These are phyloP conservation scores for Chaenocephalus aceratus DNA, from an alignment of 2,113 vertebrate species.

Conservation along the genomic window DNA sequence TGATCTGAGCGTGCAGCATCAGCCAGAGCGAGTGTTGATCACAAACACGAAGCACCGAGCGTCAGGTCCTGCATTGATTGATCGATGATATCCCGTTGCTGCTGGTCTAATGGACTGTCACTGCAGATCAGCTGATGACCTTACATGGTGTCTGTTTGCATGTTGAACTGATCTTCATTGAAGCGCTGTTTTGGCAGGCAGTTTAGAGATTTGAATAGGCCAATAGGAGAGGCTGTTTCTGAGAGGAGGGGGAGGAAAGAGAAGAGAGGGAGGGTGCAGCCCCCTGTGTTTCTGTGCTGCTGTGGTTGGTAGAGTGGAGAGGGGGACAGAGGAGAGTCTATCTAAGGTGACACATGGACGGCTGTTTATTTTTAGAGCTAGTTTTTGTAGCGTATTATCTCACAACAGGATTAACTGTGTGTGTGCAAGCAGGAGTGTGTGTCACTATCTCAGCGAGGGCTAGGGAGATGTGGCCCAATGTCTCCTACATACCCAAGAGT, in stretches of 20 bases:
- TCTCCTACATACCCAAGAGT: slow-evolving; percentile 76
- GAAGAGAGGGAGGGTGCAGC: slow-evolving; percentile 4
- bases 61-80: slow-evolving; percentile 20
- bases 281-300: slow-evolving; percentile 50
- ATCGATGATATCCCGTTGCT: slow-evolving; percentile 46
- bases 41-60: slow-evolving; percentile 14
- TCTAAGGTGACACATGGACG: slow-evolving; percentile 83
- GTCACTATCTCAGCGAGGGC: slow-evolving; percentile 63
- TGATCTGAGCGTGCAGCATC: slow-evolving; percentile 36
- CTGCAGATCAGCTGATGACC: slow-evolving; percentile 49
- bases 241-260: slow-evolving; percentile 6
- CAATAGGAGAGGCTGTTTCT: slow-evolving; percentile 41
- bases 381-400: slow-evolving; percentile 69
- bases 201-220: slow-evolving; percentile 45
- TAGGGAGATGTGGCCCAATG: slow-evolving; percentile 73
- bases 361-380: slow-evolving; percentile 81
- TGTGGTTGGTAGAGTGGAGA: slow-evolving; percentile 38
- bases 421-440: slow-evolving; percentile 26
- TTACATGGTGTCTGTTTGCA: slow-evolving; percentile 37
- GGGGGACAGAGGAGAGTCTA: slow-evolving; percentile 60
- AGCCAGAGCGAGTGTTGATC: slow-evolving; percentile 13
- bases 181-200: too few relatives aligned
- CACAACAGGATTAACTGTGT: slow-evolving; percentile 60
- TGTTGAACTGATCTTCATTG: slow-evolving; percentile 52
- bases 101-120: slow-evolving; percentile 50